Evolutionary conservation across 2,797 vertebrate genomes (phyloP), one percentile per base, ranked within the genome.

Genomic region (Esox masquinongy): DNA sequence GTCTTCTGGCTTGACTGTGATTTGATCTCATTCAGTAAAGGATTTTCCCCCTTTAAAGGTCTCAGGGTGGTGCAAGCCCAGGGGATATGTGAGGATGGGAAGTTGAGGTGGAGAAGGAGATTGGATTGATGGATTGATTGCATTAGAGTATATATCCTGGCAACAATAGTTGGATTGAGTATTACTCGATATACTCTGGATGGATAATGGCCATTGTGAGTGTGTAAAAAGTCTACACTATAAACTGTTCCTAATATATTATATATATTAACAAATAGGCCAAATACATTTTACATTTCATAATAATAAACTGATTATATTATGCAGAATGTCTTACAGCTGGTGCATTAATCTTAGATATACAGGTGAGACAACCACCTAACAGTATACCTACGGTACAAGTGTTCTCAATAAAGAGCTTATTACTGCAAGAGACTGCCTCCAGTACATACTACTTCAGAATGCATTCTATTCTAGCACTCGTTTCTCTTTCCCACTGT

Each of bases 1-100:
- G 86, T 77, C 81, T 85, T 78, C 39, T 80, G 72, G 81, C 64
- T 77, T 85, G 78, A 16, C 82, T 78, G 79, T 76, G 87, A 88
- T 87, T 81, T 88, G 74, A 86, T 89, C 76, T 80, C 64, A 68
- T 79, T 82, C 79, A 75, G 80, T 82, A 70, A 61, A 70, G 76
- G 77, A 72, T 70, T 80, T 77, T 80, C 74, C 68, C 66, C 66
- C 78, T 83, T 78, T 49, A 74, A 79, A 83, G 78, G 74, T 63
- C 11, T 67, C 75, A 34, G 67, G 74, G 78, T 78, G 77, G 75
- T 73, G 75, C 0, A 66, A 51, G 72, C 87, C 85, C 82, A 70
- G 80, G 82, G 78, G 75, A 77, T 74, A 68, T 49, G 39, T 63
- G 67, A 69, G 76, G 73, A 64, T 53, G 15, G 49, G 49, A 17